A percentile compares a stretch with the other conserved stretches of the same genome.
Evolutionary conservation across 53 echinoderm and acorn worm species (phyloP).

Genomic region (Temnopleurus reevesii): DNA sequence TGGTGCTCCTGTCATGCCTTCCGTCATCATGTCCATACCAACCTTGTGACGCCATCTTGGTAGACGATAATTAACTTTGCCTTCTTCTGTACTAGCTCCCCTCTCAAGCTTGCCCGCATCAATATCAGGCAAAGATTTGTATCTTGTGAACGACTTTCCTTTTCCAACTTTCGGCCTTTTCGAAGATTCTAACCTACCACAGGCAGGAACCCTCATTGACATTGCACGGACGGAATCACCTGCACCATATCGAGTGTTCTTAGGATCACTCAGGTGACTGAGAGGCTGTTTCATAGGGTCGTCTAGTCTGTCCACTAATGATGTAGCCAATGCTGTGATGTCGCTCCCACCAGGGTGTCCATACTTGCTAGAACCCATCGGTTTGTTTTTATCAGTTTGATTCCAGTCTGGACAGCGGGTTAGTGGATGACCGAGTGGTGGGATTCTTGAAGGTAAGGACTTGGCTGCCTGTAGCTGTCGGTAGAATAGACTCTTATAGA

Average conservation of each 20-base stretch:
- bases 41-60: background rate
- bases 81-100: background rate
- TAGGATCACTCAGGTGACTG: too few relatives aligned
- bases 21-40: background rate
- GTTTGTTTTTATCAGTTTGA: background rate
- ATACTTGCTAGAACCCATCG: background rate
- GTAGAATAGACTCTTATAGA: conserved; percentile 67
- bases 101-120: background rate
- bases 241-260: too few relatives aligned
- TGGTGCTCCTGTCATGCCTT: background rate
- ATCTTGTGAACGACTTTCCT: background rate
- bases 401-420: background rate
- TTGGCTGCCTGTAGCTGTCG: conserved; percentile 48
- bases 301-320: too few relatives aligned
- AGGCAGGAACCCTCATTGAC: conserved; percentile 15
- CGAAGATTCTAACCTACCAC: background rate
- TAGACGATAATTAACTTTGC: conserved; percentile 19
- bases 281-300: too few relatives aligned
- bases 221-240: too few relatives aligned
- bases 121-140: conserved; percentile 29
- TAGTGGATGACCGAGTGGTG: conserved; percentile 21
- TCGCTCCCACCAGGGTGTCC: background rate
- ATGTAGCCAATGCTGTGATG: background rate
- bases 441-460: background rate
- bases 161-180: background rate